Evolutionary conservation across 1,140 invertebrate genomes (phyloP).

Genomic region (Brachionus sp.): DNA sequence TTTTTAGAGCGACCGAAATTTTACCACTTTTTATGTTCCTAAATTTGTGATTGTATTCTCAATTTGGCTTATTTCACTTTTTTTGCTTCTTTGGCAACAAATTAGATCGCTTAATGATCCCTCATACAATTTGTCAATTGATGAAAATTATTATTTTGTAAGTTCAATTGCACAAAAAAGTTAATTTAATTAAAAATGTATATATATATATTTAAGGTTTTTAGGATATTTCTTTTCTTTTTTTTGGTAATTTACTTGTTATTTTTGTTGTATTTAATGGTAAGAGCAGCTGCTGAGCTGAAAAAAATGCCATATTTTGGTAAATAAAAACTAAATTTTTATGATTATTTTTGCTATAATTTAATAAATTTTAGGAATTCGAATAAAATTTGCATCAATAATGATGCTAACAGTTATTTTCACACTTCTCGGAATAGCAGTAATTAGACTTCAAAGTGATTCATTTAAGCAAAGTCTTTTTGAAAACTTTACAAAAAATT

Average conservation of each 20-base stretch:
- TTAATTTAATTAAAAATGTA: background rate
- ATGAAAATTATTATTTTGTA: slow-evolving; percentile 54
- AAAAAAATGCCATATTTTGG: slow-evolving; percentile 94
- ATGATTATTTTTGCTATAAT: background rate
- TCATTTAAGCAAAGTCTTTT: slow-evolving; percentile 89
- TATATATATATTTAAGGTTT: slow-evolving; percentile 38
- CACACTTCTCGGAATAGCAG: slow-evolving; percentile 74
- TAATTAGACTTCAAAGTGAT: slow-evolving; percentile 77
- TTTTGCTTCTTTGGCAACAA: slow-evolving; percentile 84
- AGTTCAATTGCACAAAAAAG: background rate
- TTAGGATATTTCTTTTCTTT: slow-evolving; percentile 57
- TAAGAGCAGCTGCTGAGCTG: slow-evolving; percentile 86
- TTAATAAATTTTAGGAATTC: slow-evolving; percentile 69
- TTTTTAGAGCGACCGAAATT: slow-evolving; percentile 74
- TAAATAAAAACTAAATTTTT: slow-evolving; percentile 60
- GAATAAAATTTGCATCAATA: slow-evolving; percentile 82
- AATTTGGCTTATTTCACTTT: slow-evolving; percentile 80
- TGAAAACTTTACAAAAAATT: slow-evolving; percentile 76
- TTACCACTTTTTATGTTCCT: slow-evolving; percentile 81
- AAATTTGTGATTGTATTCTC: slow-evolving; percentile 81
- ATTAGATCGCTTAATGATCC: slow-evolving; percentile 70
- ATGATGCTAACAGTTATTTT: slow-evolving; percentile 76
- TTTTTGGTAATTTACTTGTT: slow-evolving; percentile 77
- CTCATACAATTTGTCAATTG: slow-evolving; percentile 83
- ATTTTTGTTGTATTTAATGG: slow-evolving; percentile 76